Conservation (phyloP, 2,113 vertebrate genomes). For the Myiopsitta monachus region DNA sequence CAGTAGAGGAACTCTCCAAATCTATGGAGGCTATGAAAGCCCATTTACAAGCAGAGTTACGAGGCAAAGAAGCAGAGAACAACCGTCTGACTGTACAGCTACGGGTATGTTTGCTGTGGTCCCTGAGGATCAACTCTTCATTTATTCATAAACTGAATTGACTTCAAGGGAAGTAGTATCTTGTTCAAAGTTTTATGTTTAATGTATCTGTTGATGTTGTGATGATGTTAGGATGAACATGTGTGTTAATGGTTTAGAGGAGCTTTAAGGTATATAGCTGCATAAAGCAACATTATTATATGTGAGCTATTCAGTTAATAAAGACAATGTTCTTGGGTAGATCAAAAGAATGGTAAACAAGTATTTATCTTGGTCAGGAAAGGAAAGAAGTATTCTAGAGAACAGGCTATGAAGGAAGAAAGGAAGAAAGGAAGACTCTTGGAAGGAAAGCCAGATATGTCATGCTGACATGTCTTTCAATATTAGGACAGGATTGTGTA, state of each 20-base stretch:
- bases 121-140: not conserved
- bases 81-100: slow-evolving; percentile 82
- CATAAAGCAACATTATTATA: not conserved
- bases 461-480: not conserved
- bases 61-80: slow-evolving; percentile 87
- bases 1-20: slow-evolving; percentile 78
- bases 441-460: not conserved
- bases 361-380: not conserved
- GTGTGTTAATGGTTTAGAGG: not conserved
- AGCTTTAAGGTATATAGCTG: not conserved
- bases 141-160: not conserved
- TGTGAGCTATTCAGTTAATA: not conserved
- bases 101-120: slow-evolving; percentile 68
- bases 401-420: not conserved
- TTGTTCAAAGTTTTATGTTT: not conserved
- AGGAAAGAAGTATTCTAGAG: not conserved
- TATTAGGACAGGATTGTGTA: not conserved
- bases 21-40: slow-evolving; percentile 82
- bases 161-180: not conserved
- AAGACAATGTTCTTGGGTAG: not conserved
- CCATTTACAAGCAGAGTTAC: slow-evolving; percentile 85
- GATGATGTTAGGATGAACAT: not conserved
- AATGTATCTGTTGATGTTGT: not conserved
- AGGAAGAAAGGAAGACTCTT: not conserved
- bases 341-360: not conserved